A percentile compares a stretch with the other conserved stretches of the same genome.
These are phyloP conservation scores for Zootermopsis nevadensis DNA, from an alignment of 2,888 invertebrate genomes.

Conservation along the genomic window DNA sequence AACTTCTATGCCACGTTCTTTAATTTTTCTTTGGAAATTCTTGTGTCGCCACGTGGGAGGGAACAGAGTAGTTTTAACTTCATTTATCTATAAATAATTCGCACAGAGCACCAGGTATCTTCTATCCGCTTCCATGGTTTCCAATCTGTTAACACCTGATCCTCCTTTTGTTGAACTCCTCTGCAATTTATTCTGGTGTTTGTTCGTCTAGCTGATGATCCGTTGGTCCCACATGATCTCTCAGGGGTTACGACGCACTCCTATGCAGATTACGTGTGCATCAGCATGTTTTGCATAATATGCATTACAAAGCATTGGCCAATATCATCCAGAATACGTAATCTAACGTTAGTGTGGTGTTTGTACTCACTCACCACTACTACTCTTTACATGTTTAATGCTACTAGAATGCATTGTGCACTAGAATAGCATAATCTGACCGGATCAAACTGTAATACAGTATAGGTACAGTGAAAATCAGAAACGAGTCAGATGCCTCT, in stretches of 20 bases:
- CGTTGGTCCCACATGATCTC: slow-evolving; percentile 37
- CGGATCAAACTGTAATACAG: slow-evolving; percentile 1
- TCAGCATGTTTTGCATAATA: slow-evolving; percentile 39
- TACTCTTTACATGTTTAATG: slow-evolving; percentile 1
- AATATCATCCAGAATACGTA: slow-evolving; percentile 18
- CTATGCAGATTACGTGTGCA: slow-evolving; percentile 28
- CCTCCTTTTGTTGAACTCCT: neutral
- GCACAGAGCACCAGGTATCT: neutral
- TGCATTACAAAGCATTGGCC: slow-evolving; percentile 40
- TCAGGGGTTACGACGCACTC: neutral
- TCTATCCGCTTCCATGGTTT: neutral
- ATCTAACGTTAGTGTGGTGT: neutral
- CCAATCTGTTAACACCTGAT: neutral
- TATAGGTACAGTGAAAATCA: neutral
- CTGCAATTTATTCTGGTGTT: slow-evolving; percentile 22
- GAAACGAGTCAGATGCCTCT: neutral
- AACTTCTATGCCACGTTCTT: too few species aligned
- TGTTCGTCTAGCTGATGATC: slow-evolving; percentile 36
- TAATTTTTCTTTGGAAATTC: too few species aligned
- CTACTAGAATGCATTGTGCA: slow-evolving; percentile 19
- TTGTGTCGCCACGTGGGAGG: too few species aligned
- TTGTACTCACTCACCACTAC: neutral
- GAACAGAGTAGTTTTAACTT: too few species aligned
- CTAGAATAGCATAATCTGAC: slow-evolving; percentile 4
- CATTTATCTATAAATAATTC: neutral